Evolutionary conservation across 2,113 vertebrate genomes (phyloP).

Genomic region (Ptilorrhoa leucosticta): DNA sequence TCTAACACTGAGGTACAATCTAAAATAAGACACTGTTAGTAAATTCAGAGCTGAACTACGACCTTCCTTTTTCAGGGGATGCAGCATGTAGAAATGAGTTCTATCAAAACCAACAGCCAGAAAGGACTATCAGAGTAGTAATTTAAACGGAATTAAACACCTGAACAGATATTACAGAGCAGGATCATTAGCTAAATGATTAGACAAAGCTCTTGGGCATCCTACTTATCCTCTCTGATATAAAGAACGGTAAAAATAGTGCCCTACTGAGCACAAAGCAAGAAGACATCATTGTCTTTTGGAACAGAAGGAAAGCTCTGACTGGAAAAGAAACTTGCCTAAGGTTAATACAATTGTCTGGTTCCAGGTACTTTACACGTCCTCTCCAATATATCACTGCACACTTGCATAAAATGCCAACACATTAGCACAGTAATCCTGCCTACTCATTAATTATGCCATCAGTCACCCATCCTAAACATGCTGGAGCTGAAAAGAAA

Average conservation of each 20-base stretch:
- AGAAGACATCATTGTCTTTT: not conserved
- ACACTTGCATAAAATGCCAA: not conserved
- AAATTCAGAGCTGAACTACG: not conserved
- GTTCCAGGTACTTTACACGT: not conserved
- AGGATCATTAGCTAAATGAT: conserved; percentile 50
- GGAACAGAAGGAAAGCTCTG: not conserved
- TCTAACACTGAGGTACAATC: not conserved
- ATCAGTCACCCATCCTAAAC: not conserved
- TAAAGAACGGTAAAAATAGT: not conserved
- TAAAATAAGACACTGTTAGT: not conserved
- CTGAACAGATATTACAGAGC: conserved; percentile 1
- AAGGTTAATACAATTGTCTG: not conserved
- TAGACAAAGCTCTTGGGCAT: conserved; percentile 1
- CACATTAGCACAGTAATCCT: not conserved
- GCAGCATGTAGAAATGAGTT: not conserved
- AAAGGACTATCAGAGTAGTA: not conserved
- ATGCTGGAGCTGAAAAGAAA: not conserved
- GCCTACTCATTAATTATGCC: conserved; percentile 6
- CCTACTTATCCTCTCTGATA: not conserved
- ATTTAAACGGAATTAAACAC: conserved; percentile 43
- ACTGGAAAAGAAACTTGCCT: not conserved
- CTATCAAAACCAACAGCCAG: conserved; percentile 33
- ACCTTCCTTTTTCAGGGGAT: not conserved
- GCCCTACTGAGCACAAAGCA: not conserved
- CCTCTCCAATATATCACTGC: not conserved